Evolutionary conservation across 2,113 vertebrate species (phyloP).

Genomic region (Eulemur macaco): DNA sequence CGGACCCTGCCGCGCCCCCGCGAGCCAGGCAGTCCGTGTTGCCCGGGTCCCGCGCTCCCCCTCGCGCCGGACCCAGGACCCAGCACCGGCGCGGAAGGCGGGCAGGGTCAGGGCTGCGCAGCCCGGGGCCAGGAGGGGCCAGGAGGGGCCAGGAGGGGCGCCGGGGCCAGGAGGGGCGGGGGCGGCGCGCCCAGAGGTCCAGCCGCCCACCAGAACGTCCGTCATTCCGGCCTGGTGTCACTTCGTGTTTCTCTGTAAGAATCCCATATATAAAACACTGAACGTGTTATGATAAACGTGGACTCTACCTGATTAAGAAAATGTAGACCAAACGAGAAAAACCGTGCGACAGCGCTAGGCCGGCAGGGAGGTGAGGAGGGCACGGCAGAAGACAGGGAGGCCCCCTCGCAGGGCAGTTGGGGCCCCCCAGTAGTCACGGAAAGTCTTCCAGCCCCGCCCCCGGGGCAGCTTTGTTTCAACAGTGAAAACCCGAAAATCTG

Average conservation of each 20-base stretch:
- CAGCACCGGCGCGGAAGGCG: too few species aligned
- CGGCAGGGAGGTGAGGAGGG: neutral
- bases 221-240: neutral
- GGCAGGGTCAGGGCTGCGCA: too few species aligned
- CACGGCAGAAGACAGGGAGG: neutral
- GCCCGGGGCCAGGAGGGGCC: too few species aligned
- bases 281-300: neutral
- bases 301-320: neutral
- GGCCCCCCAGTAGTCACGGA: neutral
- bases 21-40: too few species aligned
- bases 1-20: too few species aligned
- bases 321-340: neutral
- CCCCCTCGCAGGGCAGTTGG: neutral
- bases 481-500: neutral
- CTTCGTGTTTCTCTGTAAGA: too few species aligned
- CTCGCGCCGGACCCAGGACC: too few species aligned
- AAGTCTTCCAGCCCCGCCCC: neutral
- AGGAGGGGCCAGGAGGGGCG: too few species aligned
- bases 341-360: neutral
- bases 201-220: neutral
- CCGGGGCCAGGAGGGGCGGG: too few species aligned
- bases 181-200: neutral
- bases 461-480: neutral
- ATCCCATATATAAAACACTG: neutral
- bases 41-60: neutral